phyloP scores from a whole-genome alignment of 2,888 invertebrate species.

The Eutolmus rufibarbis region DNA sequence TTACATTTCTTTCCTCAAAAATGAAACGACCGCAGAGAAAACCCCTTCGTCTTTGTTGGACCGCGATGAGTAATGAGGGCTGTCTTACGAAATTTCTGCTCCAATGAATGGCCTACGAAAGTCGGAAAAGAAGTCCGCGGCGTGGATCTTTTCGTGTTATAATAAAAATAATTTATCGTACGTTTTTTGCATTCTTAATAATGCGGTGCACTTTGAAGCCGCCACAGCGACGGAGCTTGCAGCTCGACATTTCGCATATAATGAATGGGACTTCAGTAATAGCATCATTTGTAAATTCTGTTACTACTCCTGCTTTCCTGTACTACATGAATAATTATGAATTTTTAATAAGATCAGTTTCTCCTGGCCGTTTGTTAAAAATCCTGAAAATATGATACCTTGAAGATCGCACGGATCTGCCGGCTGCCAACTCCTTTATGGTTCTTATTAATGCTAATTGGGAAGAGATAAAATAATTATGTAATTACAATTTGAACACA shows the following conservation, averaged over 20 bases:
- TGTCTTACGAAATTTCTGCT: slow-evolving; percentile 37
- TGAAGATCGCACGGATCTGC: neutral
- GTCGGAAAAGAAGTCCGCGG: slow-evolving; percentile 3
- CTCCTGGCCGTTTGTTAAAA: neutral
- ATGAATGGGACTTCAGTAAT: slow-evolving; percentile 28
- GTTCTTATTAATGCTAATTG: neutral
- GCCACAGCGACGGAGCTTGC: neutral
- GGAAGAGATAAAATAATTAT: neutral
- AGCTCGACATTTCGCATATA: neutral
- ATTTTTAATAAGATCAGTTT: slow-evolving; percentile 6
- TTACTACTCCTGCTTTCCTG: neutral
- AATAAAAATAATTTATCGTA: slow-evolving; percentile 41
- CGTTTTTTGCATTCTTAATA: slow-evolving; percentile 40
- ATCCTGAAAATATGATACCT: neutral
- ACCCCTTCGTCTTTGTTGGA: slow-evolving; percentile 25
- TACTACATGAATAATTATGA: slow-evolving; percentile 7
- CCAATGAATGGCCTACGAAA: slow-evolving; percentile 35
- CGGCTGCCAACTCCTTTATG: neutral
- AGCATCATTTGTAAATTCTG: slow-evolving; percentile 33
- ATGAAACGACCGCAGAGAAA: slow-evolving; percentile 1
- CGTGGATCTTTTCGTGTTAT: slow-evolving; percentile 32
- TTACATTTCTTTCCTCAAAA: slow-evolving; percentile 27
- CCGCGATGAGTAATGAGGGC: slow-evolving; percentile 37
- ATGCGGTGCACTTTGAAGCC: slow-evolving; percentile 28
- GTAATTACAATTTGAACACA: neutral